These are phyloP conservation scores for Leuciscus waleckii DNA, from an alignment of 2,797 vertebrate species.

Conservation along the genomic window DNA sequence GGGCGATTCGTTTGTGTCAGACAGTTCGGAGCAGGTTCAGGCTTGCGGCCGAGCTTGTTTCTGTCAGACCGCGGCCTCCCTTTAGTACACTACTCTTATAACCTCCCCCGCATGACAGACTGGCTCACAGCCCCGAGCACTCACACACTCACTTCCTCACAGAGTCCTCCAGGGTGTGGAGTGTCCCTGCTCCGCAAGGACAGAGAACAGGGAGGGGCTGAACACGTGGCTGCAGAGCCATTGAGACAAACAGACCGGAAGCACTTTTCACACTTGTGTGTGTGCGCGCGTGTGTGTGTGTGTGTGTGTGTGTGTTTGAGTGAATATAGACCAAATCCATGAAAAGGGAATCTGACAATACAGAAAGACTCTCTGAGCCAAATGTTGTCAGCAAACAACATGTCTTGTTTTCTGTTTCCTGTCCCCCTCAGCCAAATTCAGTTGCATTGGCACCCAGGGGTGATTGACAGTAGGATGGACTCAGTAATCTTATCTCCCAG, in stretches of 20 bases:
- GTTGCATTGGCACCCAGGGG: conserved; percentile 62
- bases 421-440: conserved; percentile 62
- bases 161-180: conserved; percentile 41
- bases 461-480: conserved; percentile 56
- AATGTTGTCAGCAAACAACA: conserved; percentile 70
- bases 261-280: conserved; percentile 80
- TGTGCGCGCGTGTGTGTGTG: conserved; percentile 32
- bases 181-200: conserved; percentile 44
- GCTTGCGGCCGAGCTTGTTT: conserved; percentile 95
- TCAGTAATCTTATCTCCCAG: conserved; percentile 63
- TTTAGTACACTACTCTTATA: conserved; percentile 93
- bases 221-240: conserved; percentile 27
- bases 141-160: conserved; percentile 41
- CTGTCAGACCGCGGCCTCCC: conserved; percentile 94
- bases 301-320: conserved; percentile 53
- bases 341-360: conserved; percentile 82
- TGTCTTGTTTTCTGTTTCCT: conserved; percentile 60
- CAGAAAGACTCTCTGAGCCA: conserved; percentile 73
- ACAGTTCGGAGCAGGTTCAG: conserved; percentile 97
- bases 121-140: conserved; percentile 64
- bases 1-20: conserved; percentile 95
- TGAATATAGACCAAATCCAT: conserved; percentile 73
- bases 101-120: conserved; percentile 90
- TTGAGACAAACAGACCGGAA: conserved; percentile 72
- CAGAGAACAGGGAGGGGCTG: conserved; percentile 36